Evolutionary conservation across 2,797 vertebrate genomes (phyloP), one percentile per base, ranked within the genome.

Genomic region (Acanthiza pusilla): DNA sequence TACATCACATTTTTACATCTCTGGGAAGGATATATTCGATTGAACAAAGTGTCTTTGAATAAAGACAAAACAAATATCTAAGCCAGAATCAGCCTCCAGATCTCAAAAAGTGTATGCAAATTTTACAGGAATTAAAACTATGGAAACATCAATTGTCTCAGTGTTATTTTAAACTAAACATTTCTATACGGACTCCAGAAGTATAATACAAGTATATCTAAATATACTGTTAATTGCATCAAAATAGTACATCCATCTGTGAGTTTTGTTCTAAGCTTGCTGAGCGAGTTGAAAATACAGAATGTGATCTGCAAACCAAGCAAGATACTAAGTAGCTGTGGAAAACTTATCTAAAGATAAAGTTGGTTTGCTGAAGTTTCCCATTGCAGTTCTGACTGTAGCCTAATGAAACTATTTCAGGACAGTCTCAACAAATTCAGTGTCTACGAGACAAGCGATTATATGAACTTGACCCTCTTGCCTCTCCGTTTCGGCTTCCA

Each of bases 261-360:
- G 89, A 89, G 88, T 90, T 96, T 96, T 94, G 94, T 96, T 95
- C 72, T 48, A 16, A 89, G 94, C 85, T 95, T 95, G 88, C 94
- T 95, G 89, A 96, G 85, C 1, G 6, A 93, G 91, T 94, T 91
- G 94, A 75, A 95, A 96, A 94, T 85, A 87, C 5, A n/a, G 78
- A 94, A 95, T 95, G 96, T 96, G 94, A 93, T 96, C 90, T 95
- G 96, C 94, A 97, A 96, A 93, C 77, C 86, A 93, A 97, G 87
- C 76, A 80, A 93, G 92, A 93, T 91, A 71, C 85, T 85, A 87
- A 93, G 94, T 79, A 96, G 90, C 65, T 68, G 40, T 70, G 53
- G 70, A 93, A 95, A 97, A 93, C 67, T 90, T 94, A 51, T 78
- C 84, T 80, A 10, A 74, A 93, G 57, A 85, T 76, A n/a, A 61